These are phyloP conservation scores for Rhorus exstirpatorius DNA, from an alignment of 2,888 invertebrate genomes.

Conservation along the genomic window DNA sequence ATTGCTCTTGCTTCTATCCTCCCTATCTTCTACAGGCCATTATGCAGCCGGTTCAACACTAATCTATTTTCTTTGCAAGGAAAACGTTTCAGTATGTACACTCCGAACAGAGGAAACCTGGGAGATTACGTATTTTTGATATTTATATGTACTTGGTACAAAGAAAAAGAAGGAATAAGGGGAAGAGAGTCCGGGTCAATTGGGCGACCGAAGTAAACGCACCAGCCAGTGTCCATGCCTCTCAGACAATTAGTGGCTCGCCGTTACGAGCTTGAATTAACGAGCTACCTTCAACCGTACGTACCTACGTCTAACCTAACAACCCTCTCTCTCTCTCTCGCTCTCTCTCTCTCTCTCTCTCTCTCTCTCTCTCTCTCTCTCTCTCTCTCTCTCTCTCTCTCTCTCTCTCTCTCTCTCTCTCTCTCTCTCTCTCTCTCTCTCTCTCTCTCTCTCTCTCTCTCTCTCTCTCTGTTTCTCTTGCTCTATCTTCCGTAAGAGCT, in stretches of 20 bases:
- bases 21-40: no score
- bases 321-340: conserved; percentile 44
- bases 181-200: conserved; percentile 59
- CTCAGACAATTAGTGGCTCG: conserved; percentile 72
- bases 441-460: conserved; percentile 26
- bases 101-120: no score
- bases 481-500: conserved; percentile 23
- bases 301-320: conserved; percentile 61
- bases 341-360: conserved; percentile 21
- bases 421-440: conserved; percentile 36
- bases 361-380: conserved; percentile 28
- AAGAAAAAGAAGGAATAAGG: conserved; percentile 4
- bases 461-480: conserved; percentile 19
- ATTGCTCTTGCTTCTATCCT: no score
- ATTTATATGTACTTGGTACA: no score
- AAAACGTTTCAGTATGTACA: no score
- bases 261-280: conserved; percentile 70
- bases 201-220: conserved; percentile 67
- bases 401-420: conserved; percentile 24
- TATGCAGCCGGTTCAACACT: no score
- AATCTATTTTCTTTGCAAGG: no score
- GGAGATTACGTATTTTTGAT: no score
- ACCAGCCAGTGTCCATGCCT: conserved; percentile 69
- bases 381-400: conserved; percentile 24
- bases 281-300: conserved; percentile 68